Evolutionary conservation across 2,113 vertebrate genomes (phyloP).

Genomic region (Origma solitaria): DNA sequence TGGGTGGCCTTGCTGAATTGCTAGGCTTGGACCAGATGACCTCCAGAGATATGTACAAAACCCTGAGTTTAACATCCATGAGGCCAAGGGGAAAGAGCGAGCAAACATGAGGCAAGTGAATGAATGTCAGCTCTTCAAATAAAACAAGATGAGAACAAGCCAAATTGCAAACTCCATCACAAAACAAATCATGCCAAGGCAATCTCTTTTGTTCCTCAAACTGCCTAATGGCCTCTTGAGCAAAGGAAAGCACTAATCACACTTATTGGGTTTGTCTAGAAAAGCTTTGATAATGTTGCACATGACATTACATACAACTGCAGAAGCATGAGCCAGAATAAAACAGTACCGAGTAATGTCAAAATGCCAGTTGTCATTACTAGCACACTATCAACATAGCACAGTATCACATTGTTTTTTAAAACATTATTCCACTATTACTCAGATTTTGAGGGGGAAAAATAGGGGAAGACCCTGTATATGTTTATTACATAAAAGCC

Average conservation of each 20-base stretch:
- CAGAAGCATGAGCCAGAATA: not conserved
- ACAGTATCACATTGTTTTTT: not conserved
- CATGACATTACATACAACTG: not conserved
- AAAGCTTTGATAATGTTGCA: not conserved
- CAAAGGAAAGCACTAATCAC: not conserved
- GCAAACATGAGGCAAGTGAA: not conserved
- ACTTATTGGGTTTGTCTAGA: not conserved
- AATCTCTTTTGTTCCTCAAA: not conserved
- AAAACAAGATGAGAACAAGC: not conserved
- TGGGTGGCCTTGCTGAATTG: not conserved
- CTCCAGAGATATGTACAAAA: rapidly evolving
- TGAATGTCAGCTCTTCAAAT: not conserved
- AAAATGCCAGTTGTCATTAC: not conserved
- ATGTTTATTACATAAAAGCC: not conserved
- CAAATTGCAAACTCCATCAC: not conserved
- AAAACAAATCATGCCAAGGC: not conserved
- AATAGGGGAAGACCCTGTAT: rapidly evolving
- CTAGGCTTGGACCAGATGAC: not conserved
- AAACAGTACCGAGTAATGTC: not conserved
- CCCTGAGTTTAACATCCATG: rapidly evolving
- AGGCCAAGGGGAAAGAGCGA: not conserved
- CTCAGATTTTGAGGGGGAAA: not conserved
- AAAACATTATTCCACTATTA: not conserved
- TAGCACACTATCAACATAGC: not conserved
- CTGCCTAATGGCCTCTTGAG: not conserved